phyloP scores from a whole-genome alignment of 2,797 vertebrate species.

The Pteropus rufus region DNA sequence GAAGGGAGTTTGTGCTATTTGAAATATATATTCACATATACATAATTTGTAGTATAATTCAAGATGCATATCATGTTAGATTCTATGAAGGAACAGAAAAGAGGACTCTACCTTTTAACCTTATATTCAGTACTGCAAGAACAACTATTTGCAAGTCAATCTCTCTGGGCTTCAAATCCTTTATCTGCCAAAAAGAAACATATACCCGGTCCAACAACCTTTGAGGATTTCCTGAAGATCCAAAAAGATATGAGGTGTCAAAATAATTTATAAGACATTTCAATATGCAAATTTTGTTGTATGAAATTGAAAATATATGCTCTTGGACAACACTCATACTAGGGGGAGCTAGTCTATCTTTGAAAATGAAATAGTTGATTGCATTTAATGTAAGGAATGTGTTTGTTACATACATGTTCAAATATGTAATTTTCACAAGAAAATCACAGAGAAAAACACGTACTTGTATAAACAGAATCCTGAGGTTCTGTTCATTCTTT shows the following conservation, averaged over 20 bases:
- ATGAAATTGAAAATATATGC: neutral
- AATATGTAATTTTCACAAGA: neutral
- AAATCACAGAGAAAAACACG: neutral
- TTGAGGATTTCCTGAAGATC: neutral
- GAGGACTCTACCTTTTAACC: neutral
- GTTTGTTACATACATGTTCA: neutral
- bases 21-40: neutral
- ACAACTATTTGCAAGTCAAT: neutral
- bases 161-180: neutral
- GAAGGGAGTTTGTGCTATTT: neutral
- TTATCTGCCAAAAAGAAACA: neutral
- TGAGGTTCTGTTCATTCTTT: neutral
- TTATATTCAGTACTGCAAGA: neutral
- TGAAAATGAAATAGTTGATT: conserved; percentile 26
- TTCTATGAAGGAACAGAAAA: neutral
- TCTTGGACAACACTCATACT: neutral
- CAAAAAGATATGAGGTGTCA: neutral
- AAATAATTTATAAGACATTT: conserved; percentile 21
- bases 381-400: neutral
- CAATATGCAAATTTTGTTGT: neutral
- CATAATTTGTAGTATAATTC: neutral
- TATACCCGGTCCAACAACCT: neutral
- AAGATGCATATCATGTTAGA: neutral
- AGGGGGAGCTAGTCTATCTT: neutral
- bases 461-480: neutral